Percentiles rank a stretch among this genome's conserved stretches.
Conservation (phyloP, 2,113 vertebrate genomes). For the Chlamydotis undulata region DNA sequence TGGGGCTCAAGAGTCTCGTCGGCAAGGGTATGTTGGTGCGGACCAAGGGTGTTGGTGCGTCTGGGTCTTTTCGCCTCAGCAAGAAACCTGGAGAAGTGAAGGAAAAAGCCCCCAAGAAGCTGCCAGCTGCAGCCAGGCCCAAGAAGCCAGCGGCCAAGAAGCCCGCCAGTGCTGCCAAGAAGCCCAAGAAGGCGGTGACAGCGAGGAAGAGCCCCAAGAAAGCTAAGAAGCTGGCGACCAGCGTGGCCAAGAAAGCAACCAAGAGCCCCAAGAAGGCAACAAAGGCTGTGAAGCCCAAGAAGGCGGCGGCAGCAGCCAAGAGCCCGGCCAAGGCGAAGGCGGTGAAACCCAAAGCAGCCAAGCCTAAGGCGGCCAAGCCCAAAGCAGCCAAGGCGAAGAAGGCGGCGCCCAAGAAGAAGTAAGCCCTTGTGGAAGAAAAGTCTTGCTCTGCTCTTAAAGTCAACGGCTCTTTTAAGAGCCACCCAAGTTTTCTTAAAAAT, state of each 20-base stretch:
- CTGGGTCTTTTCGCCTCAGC: conserved; percentile 28
- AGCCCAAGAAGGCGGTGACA: neutral
- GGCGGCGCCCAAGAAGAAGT: conserved; percentile 18
- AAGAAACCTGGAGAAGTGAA: conserved; percentile 50
- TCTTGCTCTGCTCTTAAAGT: neutral
- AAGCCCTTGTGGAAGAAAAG: neutral
- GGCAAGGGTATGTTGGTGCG: conserved; percentile 71
- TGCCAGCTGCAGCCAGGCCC: neutral
- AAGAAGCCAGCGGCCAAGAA: conserved; percentile 20
- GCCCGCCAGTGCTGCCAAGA: neutral
- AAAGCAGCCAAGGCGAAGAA: conserved; percentile 27
- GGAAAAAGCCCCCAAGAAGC: neutral
- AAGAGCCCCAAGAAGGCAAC: conserved; percentile 55
- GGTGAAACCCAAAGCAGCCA: neutral
- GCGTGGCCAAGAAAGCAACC: neutral
- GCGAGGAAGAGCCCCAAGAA: conserved; percentile 31
- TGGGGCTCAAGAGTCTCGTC: conserved; percentile 72
- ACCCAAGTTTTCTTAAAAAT: neutral
- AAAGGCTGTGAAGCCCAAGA: neutral
- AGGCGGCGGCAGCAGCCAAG: neutral
- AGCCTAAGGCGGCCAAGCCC: neutral
- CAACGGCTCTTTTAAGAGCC: conserved; percentile 76
- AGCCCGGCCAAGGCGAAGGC: neutral
- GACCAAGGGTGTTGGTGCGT: conserved; percentile 58
- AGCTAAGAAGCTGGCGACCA: neutral